Conservation (phyloP, 1,140 invertebrate genomes). For the Calliopsis andreniformis region DNA sequence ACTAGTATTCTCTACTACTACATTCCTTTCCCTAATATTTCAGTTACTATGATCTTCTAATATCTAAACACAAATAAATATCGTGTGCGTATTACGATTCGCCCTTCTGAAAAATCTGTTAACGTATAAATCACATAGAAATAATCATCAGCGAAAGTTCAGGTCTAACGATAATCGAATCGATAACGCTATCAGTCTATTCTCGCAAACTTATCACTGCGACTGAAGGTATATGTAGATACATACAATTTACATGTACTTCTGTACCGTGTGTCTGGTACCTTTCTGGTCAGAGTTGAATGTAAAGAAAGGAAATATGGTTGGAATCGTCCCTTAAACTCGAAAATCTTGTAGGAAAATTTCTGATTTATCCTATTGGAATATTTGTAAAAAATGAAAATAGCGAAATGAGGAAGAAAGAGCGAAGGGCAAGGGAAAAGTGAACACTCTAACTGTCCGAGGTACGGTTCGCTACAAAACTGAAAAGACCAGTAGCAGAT, state of each 20-base stretch:
- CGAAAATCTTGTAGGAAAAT: no score
- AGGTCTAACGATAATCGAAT: constrained; percentile 54
- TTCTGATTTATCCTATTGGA: no score
- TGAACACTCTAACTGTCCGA: no score
- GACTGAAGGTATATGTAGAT: constrained; percentile 56
- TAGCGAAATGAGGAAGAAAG: no score
- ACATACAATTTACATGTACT: no score
- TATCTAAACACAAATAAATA: constrained; percentile 73
- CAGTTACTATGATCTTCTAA: constrained; percentile 64
- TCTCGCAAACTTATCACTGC: constrained; percentile 70
- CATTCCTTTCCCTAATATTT: constrained; percentile 59
- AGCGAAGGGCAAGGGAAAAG: no score
- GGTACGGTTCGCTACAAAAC: constrained; percentile 54
- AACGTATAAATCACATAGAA: constrained; percentile 69
- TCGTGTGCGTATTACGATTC: constrained; percentile 57
- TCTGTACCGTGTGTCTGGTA: no score
- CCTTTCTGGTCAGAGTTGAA: constrained; percentile 7
- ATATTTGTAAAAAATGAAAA: no score
- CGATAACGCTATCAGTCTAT: constrained; percentile 71
- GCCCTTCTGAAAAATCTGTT: constrained; percentile 40
- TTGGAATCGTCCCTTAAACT: no score
- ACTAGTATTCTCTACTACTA: constrained; percentile 60
- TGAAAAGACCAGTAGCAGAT: constrained; percentile 31
- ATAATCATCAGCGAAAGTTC: constrained; percentile 51
- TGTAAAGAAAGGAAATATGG: no score